Base-by-base conservation (phyloP, 2,888 invertebrate genomes). In the Anticlea derivata region DNA sequence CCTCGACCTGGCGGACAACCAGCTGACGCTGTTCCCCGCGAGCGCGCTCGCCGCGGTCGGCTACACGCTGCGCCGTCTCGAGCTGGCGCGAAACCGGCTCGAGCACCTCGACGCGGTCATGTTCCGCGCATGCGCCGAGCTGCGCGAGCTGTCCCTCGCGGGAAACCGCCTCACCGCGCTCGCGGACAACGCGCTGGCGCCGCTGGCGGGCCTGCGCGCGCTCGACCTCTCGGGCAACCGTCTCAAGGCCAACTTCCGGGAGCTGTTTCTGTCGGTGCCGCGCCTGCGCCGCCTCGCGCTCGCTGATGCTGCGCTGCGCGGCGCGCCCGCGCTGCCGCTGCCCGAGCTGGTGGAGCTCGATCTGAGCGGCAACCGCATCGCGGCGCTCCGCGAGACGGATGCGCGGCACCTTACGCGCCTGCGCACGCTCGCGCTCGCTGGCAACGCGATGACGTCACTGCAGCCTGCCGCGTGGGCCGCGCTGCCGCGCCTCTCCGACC, bases 61-160 rank as follows among this genome's bases (percentile, higher is more conserved):
- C 1, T 93, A 94, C 64, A 95, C 96, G 0, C 75, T 96, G 60
- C 90, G 96, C 13, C 92, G 94, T 65, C 92, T 97, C 35, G 94
- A 95, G 67, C 88, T 97, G 66, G 92, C 94, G 0, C 89, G 92
- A 49, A 97, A 97, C 76, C 93, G 92, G 30, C 91, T 97, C 33
- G 96, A 96, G 70, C 95, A 95, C 69, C 86, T 97, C 39, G 96
- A 97, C 72, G 94, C 95, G 35, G 95, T 95, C 24, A 95, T 96
- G 83, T 95, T 96, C 65, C 94, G 71, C 31, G 63, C 75, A 0
- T 77, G 95, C 12, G 93, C 95, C 6, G 94, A 94, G 68, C 82
- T 97, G 13, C 93, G 94, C 39, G 93, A 94, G 59, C 86, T 97
- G 23, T 94, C 94, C 72, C 80, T 97, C 50, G 94, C 95, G 2